phyloP scores from a whole-genome alignment of 1,140 invertebrate genomes.

The Trachymyrmex septentrionalis region DNA sequence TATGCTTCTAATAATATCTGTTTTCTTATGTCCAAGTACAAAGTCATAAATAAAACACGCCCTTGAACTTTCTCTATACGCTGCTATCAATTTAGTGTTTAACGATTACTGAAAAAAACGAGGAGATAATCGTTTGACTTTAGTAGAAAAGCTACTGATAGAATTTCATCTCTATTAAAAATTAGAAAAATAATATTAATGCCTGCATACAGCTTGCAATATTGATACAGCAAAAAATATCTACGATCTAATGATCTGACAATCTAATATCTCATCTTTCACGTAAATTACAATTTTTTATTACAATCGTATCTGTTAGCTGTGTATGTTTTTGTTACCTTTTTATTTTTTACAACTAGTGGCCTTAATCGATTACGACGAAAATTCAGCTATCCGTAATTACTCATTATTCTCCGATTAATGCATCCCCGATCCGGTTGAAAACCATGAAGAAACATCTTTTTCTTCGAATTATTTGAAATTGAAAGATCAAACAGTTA shows the following conservation, averaged over 20 bases:
- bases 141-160: neutral
- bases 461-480: conserved; percentile 18
- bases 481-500: conserved; percentile 13
- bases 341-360: neutral
- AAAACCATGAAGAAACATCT: neutral
- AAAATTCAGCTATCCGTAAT: conserved; percentile 8
- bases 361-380: conserved; percentile 9
- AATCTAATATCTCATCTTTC: neutral
- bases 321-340: neutral
- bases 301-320: neutral
- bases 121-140: neutral
- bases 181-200: neutral
- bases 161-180: neutral
- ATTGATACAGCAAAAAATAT: neutral
- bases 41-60: neutral
- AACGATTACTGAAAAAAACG: neutral
- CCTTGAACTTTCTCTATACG: conserved; percentile 37
- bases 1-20: conserved; percentile 10
- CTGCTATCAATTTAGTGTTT: neutral
- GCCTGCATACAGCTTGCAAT: neutral
- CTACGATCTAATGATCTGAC: neutral
- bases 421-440: neutral
- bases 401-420: conserved; percentile 25
- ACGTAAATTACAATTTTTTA: neutral
- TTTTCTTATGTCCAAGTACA: conserved; percentile 7